Evolutionary conservation across 1,140 invertebrate genomes (phyloP).

Genomic region (Amyelois transitella): DNA sequence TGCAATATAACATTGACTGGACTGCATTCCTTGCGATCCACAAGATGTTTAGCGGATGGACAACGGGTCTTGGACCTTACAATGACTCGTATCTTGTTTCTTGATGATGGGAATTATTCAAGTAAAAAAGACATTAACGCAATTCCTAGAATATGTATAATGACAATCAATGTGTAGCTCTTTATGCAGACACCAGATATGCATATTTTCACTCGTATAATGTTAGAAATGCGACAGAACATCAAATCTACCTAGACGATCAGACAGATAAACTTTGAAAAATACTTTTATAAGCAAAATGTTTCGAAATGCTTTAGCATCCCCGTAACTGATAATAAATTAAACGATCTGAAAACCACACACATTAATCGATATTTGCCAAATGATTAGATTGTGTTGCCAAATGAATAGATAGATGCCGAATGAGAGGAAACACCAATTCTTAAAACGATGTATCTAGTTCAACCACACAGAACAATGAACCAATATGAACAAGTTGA

Average conservation of each 20-base stretch:
- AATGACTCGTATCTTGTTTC: slow-evolving; percentile 22
- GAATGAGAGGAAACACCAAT: no score
- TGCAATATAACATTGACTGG: slow-evolving; percentile 9
- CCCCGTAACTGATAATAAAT: no score
- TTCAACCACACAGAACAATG: slow-evolving; percentile 9
- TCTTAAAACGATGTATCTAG: neutral
- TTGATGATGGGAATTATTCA: slow-evolving; percentile 9
- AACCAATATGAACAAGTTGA: slow-evolving; percentile 25
- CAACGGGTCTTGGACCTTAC: slow-evolving; percentile 53
- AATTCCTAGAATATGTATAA: neutral
- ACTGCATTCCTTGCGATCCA: slow-evolving; percentile 57
- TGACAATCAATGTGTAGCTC: neutral
- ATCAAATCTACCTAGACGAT: neutral
- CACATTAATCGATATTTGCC: no score
- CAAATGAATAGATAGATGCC: no score
- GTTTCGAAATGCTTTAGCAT: neutral
- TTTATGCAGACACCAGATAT: neutral
- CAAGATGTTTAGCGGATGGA: slow-evolving; percentile 30
- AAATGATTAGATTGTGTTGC: no score
- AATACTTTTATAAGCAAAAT: neutral
- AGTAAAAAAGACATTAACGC: slow-evolving; percentile 4
- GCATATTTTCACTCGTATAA: neutral
- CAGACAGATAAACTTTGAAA: neutral
- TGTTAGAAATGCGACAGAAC: neutral
- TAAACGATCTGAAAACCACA: no score